Base-by-base conservation (phyloP, 2,113 vertebrate species). In the Gasterosteus nipponicus region DNA sequence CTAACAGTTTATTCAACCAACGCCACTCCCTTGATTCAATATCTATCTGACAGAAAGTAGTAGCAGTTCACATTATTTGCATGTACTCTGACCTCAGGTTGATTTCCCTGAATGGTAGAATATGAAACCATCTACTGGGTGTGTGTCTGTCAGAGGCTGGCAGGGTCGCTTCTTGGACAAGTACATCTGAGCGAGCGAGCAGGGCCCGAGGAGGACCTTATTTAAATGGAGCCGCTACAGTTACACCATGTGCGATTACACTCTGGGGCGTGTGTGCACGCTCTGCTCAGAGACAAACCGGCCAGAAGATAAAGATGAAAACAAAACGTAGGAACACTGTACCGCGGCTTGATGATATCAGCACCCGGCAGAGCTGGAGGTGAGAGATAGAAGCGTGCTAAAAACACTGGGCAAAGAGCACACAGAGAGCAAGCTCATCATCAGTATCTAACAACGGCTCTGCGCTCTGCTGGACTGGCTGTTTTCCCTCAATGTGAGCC, bases 251-350 rank as follows among this genome's bases (percentile, higher is more conserved):
- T 71, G 75, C 88, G 89, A 91, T 90, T 88, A 91, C 78, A 82
- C 76, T 46, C 58, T 9, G 12, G 75, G 81, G 68, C 76, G 77
- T 85, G 81, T 89, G 84, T 89, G 87, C 86, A 89, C 16, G 72
- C 76, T 81, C 70, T 3, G 57, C 81, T 73, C 72, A 56, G 80
- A 60, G 72, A 72, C 69, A 73, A 81, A 77, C 49, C 86, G 75
- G 72, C 65, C 10, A 5, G 61, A 73, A 85, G 86, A 91, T 85
- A 89, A 86, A 87, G 86, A 92, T 89, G 90, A 89, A 78, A 22
- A 26, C 26, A 82, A 87, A 89, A 87, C 0, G 73, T 33, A 69
- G 77, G 76, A 53, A 89, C 89, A 91, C 92, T 81, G 89, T 87
- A 89, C 72, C 58, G 3, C 74, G 44, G 78, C 73, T 58, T 29